Evolutionary conservation across 1,140 invertebrate species (phyloP).

Genomic region (Drosophila navojoa): DNA sequence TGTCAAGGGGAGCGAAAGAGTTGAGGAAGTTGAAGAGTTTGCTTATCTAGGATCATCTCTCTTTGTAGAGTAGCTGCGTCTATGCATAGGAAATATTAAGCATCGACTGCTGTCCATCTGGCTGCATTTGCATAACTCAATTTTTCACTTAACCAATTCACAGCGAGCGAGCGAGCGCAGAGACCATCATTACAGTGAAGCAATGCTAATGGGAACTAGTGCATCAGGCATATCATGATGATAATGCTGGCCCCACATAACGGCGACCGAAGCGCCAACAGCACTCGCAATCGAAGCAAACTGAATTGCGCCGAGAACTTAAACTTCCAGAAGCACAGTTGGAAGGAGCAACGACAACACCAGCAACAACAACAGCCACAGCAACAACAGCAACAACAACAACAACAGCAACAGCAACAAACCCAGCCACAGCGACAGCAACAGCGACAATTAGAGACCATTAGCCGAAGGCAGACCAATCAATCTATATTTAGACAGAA

Average conservation of each 20-base stretch:
- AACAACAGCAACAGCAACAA: background rate
- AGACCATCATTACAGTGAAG: conserved; percentile 12
- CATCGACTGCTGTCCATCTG: background rate
- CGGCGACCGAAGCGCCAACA: conserved; percentile 58
- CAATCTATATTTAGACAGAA: conserved; percentile 44
- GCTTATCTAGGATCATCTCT: background rate
- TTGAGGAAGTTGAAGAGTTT: too few species aligned
- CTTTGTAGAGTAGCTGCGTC: background rate
- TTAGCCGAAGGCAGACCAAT: conserved; percentile 38
- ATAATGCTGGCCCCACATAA: conserved; percentile 41
- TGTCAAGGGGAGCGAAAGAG: too few species aligned
- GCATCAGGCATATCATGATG: conserved; percentile 63
- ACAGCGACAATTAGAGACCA: conserved; percentile 31
- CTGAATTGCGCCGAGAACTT: conserved; percentile 13
- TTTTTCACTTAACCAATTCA: conserved; percentile 6
- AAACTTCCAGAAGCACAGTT: conserved; percentile 15
- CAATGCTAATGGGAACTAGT: conserved; percentile 49
- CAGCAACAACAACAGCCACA: background rate
- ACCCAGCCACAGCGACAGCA: conserved; percentile 11
- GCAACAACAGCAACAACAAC: background rate
- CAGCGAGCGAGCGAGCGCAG: background rate
- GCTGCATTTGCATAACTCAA: conserved; percentile 17
- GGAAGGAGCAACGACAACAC: background rate
- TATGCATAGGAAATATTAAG: background rate
- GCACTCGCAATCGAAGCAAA: conserved; percentile 32